Conservation (phyloP, 1,140 invertebrate species). For the Oncopodura yosiiana region DNA sequence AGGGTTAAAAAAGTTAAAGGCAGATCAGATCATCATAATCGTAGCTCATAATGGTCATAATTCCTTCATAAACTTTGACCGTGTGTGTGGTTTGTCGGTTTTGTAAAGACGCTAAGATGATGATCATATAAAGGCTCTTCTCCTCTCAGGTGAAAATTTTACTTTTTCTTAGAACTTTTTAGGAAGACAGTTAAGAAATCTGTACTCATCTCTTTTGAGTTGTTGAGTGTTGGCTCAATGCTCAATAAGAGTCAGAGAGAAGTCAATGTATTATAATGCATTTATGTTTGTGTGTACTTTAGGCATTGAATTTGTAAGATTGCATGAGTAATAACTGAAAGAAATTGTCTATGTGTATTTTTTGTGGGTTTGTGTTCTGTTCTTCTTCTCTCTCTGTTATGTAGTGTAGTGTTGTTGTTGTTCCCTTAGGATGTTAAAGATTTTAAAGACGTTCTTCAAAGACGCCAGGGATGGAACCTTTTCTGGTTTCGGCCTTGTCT, state of each 20-base stretch:
- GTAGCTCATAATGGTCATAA: slow-evolving; percentile 14
- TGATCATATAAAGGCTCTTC: no score
- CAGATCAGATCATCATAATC: slow-evolving; percentile 19
- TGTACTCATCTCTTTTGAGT: background rate
- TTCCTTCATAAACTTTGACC: background rate
- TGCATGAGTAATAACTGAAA: no score
- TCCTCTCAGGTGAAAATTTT: slow-evolving; percentile 26
- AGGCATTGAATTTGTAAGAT: background rate
- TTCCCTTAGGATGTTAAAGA: slow-evolving; percentile 28
- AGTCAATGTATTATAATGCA: background rate
- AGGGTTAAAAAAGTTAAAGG: slow-evolving; percentile 12
- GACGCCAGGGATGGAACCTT: slow-evolving; percentile 35
- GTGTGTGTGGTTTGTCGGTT: slow-evolving; percentile 28
- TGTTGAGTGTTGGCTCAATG: background rate
- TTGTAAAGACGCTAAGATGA: background rate
- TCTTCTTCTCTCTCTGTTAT: background rate
- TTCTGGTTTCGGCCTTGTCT: slow-evolving; percentile 34
- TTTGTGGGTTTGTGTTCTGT: background rate
- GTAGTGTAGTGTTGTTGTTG: no score
- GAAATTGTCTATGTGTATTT: background rate
- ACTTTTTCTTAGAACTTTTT: slow-evolving; percentile 16
- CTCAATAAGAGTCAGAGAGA: no score
- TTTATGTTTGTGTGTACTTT: slow-evolving; percentile 5
- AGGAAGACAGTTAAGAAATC: background rate
- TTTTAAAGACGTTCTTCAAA: no score